These are phyloP conservation scores for Bombylius major DNA, from an alignment of 2,888 invertebrate species.

Conservation along the genomic window DNA sequence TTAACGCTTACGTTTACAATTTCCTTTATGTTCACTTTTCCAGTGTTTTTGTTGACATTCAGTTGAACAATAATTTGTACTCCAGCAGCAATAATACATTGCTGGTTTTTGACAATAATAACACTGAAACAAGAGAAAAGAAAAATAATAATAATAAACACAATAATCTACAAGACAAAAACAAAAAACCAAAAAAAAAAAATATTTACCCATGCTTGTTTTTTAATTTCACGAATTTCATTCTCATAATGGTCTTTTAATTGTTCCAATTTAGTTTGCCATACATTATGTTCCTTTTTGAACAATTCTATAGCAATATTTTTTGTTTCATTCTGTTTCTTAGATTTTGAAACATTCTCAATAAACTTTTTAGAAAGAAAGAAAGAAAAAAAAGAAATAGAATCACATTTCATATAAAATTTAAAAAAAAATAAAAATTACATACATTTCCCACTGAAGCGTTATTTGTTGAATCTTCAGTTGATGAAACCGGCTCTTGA, in stretches of 20 bases:
- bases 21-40: constrained; percentile 66
- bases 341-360: too few species aligned
- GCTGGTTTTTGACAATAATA: constrained; percentile 72
- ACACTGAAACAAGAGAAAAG: constrained; percentile 43
- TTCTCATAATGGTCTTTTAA: constrained; percentile 51
- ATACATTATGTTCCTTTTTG: too few species aligned
- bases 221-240: constrained; percentile 57
- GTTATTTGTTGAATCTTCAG: too few species aligned
- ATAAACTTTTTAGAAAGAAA: too few species aligned
- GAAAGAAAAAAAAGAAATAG: too few species aligned
- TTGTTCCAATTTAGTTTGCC: constrained; percentile 39
- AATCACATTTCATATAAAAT: too few species aligned
- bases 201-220: constrained; percentile 58
- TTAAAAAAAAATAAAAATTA: too few species aligned
- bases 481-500: background rate
- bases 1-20: constrained; percentile 36
- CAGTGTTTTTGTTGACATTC: constrained; percentile 73
- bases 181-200: constrained; percentile 23
- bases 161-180: too few species aligned
- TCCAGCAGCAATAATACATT: constrained; percentile 82
- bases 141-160: too few species aligned
- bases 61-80: constrained; percentile 73
- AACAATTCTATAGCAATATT: too few species aligned
- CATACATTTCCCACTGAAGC: too few species aligned
- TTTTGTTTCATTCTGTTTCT: too few species aligned